Evolutionary conservation across 1,140 invertebrate genomes (phyloP), one percentile per base, ranked within the genome.

Genomic region (Ctenoplectra terminalis): DNA sequence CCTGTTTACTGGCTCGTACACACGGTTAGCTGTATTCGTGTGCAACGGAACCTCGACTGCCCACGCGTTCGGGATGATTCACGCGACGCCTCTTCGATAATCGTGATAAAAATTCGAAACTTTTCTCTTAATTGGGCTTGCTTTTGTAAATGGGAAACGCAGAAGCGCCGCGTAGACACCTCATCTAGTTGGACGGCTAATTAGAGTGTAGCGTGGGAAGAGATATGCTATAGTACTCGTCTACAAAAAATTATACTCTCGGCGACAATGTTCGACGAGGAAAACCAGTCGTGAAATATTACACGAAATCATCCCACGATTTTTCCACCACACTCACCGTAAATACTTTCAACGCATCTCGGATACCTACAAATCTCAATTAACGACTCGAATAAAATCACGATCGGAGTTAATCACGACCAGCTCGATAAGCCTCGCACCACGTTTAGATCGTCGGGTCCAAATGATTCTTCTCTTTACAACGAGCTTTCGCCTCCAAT

Each of bases 1-100:
- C 84, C 84, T 84, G 71, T 63, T 63, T 40, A 46, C 63, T 34
- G 71, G 63, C 56, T 52, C 76, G 66, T 73, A 80, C 37, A 50
- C 54, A 52, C 79, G 48, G 43, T 20, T 52, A 20, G 50, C 37
- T 46, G 78, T 43, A n/a, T 52, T 79, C 63, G 76, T 81, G 76
- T 64, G 46, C 20, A n/a, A 34, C 26, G 13, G 60, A 63, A 9
- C 54, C 74, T 73, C 58, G 74, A 11, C 81, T 80, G 71, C 85
- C 85, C 84, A 87, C 85, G 81, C 84, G 66, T 6, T 54, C 52
- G 37, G 61, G 66, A 88, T 88, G 86, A 88, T 88, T 88, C 86
- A 88, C 75, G 71, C 74, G 70, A 88, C 81, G 85, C 86, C 86
- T 74, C 86, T 84, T 84, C 86, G 77, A 86, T 34, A n/a, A n/a